Evolutionary conservation across 2,797 vertebrate species (phyloP), one percentile per base, ranked within the genome.

Genomic region (Leptoclinus maculatus): DNA sequence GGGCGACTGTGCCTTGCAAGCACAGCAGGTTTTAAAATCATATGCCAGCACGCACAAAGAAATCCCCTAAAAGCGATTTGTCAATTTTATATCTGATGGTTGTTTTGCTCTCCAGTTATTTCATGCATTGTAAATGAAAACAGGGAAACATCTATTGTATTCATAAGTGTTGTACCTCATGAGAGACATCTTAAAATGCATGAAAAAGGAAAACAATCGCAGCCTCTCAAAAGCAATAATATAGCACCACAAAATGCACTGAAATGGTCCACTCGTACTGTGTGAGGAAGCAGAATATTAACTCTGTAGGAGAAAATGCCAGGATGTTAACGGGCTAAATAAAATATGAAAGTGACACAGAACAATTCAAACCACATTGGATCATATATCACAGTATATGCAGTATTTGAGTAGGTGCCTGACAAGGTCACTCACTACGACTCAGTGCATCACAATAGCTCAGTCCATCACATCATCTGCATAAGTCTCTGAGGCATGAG

Each of bases 401-500:
- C 62, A 70, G 66, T 51, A 45, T 76, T 70, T 66, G 57, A 66
- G 49, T 57, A 62, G 85, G 85, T 39, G 56, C 69, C 56, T 17
- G 51, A 60, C 71, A 78, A 88, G 76, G 81, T 88, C 88, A 83
- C 27, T 66, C 75, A 67, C 76, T 67, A 79, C 58, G 57, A 88
- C 69, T 73, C 66, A 76, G 62, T 79, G 75, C 79, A 78, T 78
- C 82, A 82, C 78, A 82, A 79, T 78, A 86, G 79, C 59, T 53
- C 79, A 38, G 76, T 59, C 74, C 75, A 84, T 87, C 83, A 67
- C 76, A 85, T 83, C 74, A 63, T 88, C 79, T 77, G 76, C 76
- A 83, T 64, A 74, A 71, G 80, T 82, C 89, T 86, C 80, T 80
- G 83, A 84, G 76, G 83, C 83, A 86, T 80, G 73, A 79, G 60